Evolutionary conservation across 1,140 invertebrate species (phyloP).

Genomic region (Pachyrhynchus sulphureomaculatus): DNA sequence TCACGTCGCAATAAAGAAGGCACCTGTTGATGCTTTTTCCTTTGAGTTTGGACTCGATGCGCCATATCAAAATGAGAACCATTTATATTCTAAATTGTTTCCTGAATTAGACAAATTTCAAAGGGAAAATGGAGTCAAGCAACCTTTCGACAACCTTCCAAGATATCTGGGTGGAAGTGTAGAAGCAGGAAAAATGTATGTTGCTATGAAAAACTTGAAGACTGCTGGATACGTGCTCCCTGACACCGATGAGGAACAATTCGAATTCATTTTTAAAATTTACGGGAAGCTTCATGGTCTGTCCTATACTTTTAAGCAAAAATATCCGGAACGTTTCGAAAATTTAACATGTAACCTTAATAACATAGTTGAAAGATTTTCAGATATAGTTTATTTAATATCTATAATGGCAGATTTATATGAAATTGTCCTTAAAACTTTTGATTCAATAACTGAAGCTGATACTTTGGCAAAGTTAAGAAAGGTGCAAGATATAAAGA

Average conservation of each 20-base stretch:
- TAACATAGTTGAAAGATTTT: slow-evolving; percentile 3
- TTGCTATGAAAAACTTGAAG: slow-evolving; percentile 18
- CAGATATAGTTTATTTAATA: not conserved
- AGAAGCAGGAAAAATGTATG: not conserved
- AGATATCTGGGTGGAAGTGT: not conserved
- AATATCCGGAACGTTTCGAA: slow-evolving; percentile 39
- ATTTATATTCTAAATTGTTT: slow-evolving; percentile 5
- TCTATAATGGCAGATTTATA: not conserved
- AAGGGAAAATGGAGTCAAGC: not conserved
- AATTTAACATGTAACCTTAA: slow-evolving; percentile 1
- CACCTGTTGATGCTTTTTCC: no score
- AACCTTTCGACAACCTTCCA: slow-evolving; percentile 35
- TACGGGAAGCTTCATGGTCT: slow-evolving; percentile 33
- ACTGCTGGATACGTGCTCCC: slow-evolving; percentile 39
- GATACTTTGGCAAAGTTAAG: slow-evolving; percentile 1
- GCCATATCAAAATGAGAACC: slow-evolving; percentile 10
- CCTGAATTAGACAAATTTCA: slow-evolving; percentile 15
- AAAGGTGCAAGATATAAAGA: not conserved
- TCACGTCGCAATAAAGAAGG: no score
- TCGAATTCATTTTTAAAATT: slow-evolving; percentile 13
- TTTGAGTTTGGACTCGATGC: not conserved
- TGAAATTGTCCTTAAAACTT: not conserved
- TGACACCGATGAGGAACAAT: slow-evolving; percentile 4
- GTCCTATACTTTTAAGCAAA: slow-evolving; percentile 53
- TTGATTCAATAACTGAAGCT: slow-evolving; percentile 4